Evolutionary conservation across 2,797 vertebrate species (phyloP).

Genomic region (Otus scops): DNA sequence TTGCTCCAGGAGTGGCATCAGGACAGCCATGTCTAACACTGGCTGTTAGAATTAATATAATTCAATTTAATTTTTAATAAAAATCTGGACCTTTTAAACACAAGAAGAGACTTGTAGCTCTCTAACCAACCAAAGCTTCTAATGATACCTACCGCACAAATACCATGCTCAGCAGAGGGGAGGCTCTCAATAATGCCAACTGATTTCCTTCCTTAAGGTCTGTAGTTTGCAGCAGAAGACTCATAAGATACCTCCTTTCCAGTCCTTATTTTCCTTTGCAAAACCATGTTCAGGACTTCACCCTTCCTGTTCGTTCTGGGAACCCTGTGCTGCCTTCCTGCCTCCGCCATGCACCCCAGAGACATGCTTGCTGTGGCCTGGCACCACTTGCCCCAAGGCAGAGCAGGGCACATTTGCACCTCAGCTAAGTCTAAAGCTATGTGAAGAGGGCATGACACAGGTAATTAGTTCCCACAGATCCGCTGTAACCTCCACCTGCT

Average conservation of each 20-base stretch:
- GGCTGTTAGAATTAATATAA: not conserved
- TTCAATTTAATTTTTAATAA: not conserved
- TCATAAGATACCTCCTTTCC: not conserved
- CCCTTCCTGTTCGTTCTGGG: rapidly evolving
- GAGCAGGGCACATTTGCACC: not conserved
- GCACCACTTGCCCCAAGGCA: not conserved
- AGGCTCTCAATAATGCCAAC: not conserved
- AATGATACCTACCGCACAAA: not conserved
- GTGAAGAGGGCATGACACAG: not conserved
- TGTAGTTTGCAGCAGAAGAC: not conserved
- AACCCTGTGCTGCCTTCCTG: not conserved
- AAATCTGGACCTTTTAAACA: not conserved
- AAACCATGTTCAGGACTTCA: not conserved
- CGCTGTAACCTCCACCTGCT: not conserved
- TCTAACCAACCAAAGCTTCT: not conserved
- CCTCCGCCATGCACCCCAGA: not conserved
- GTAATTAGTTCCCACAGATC: not conserved
- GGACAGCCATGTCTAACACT: not conserved
- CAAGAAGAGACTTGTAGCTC: not conserved
- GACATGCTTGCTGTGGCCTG: not conserved
- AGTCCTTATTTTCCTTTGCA: not conserved
- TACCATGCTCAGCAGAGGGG: not conserved
- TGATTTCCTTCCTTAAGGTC: not conserved
- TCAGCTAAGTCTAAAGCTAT: not conserved
- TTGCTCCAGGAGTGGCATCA: not conserved